Conservation (phyloP, 2,888 invertebrate species). For the Cephonodes hylas region DNA sequence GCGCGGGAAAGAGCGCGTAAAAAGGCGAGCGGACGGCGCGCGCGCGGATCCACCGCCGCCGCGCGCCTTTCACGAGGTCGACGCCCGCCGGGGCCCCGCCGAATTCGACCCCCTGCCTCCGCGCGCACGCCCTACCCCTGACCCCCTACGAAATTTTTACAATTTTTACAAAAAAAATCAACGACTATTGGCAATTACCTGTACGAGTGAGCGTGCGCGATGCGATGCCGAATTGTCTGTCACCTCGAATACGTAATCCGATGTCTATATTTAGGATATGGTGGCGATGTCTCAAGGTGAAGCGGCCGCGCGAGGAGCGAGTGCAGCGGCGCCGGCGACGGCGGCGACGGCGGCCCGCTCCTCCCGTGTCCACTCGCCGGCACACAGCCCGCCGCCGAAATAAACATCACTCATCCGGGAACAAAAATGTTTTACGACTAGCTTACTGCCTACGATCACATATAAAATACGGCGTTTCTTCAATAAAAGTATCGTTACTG, state of each 20-base stretch:
- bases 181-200: conserved; percentile 11
- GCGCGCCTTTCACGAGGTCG: conserved; percentile 77
- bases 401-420: conserved; percentile 46
- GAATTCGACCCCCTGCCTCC: conserved; percentile 59
- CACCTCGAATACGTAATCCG: conserved; percentile 37
- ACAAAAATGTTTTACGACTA: conserved; percentile 64
- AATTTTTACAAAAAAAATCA: conserved; percentile 35
- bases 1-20: conserved; percentile 76
- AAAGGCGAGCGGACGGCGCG: conserved; percentile 74
- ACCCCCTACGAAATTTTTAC: conserved; percentile 48
- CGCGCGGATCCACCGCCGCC: conserved; percentile 52
- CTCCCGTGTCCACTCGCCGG: conserved; percentile 47
- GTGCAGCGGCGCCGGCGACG: conserved; percentile 41
- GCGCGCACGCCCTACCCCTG: conserved; percentile 43
- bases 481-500: conserved; percentile 63
- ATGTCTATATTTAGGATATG: conserved; percentile 47
- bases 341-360: conserved; percentile 20
- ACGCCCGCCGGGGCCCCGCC: conserved; percentile 70
- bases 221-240: conserved; percentile 36
- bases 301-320: conserved; percentile 26
- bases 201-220: conserved; percentile 14
- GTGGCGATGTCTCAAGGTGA: conserved; percentile 48
- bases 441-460: conserved; percentile 55
- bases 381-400: conserved; percentile 54
- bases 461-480: conserved; percentile 44